A percentile compares a stretch with the other conserved stretches of the same genome.
These are phyloP conservation scores for Cygnus buccinator DNA, from an alignment of 2,113 vertebrate genomes.

Conservation along the genomic window DNA sequence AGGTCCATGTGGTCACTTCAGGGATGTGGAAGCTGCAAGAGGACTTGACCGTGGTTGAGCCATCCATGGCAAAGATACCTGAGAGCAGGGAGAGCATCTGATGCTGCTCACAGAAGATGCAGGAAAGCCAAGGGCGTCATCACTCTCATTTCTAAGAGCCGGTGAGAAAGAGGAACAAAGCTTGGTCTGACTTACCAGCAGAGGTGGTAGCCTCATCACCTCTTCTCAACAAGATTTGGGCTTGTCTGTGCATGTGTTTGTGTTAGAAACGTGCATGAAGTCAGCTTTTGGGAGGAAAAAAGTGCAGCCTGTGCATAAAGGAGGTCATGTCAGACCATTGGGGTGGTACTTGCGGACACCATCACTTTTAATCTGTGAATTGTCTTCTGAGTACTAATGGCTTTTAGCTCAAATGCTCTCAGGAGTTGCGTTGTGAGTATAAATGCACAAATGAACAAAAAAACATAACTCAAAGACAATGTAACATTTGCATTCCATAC, in stretches of 20 bases:
- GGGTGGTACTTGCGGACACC: neutral
- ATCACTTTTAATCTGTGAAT: neutral
- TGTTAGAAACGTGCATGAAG: neutral
- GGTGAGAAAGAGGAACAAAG: neutral
- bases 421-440: neutral
- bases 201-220: neutral
- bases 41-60: accelerated
- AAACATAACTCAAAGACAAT: neutral
- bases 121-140: neutral
- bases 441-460: neutral
- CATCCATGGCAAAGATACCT: neutral
- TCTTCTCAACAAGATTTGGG: neutral
- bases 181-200: too few species aligned
- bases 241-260: neutral
- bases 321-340: neutral
- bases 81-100: neutral
- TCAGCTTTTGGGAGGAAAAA: neutral
- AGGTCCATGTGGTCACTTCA: neutral
- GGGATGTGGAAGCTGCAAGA: neutral
- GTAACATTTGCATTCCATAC: accelerated
- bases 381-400: neutral
- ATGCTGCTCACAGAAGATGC: neutral
- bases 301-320: neutral
- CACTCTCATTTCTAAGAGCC: neutral
- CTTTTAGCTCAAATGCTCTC: neutral